A percentile compares a stretch with the other conserved stretches of the same genome.
Conservation (phyloP, 2,797 vertebrate genomes). For the Eremophila alpestris region DNA sequence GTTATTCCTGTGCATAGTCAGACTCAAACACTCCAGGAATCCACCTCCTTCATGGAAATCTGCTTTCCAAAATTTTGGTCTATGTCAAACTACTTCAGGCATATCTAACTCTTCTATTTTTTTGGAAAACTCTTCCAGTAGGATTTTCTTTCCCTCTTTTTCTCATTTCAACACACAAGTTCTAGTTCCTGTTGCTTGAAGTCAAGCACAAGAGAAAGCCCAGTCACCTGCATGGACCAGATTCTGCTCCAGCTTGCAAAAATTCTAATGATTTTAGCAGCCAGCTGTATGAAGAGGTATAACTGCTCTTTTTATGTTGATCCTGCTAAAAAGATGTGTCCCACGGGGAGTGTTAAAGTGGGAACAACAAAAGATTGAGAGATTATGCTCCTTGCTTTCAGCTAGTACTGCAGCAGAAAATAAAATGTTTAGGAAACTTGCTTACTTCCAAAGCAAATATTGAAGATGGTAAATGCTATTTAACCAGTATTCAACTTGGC, state of each 20-base stretch:
- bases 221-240: neutral
- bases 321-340: neutral
- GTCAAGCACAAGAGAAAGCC: neutral
- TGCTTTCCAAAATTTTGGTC: neutral
- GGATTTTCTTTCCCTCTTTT: neutral
- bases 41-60: neutral
- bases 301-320: neutral
- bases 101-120: neutral
- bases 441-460: neutral
- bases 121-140: neutral
- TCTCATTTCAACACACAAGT: neutral
- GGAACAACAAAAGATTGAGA: neutral
- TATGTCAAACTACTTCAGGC: neutral
- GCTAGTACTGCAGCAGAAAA: neutral
- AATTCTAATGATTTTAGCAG: neutral
- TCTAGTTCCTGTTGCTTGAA: neutral
- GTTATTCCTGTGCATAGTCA: neutral
- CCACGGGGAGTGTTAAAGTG: rapidly evolving
- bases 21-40: neutral
- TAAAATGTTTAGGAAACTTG: neutral
- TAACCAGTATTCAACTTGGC: neutral
- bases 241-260: neutral
- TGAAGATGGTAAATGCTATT: neutral
- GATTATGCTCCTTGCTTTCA: neutral
- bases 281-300: neutral